Evolutionary conservation across 2,797 vertebrate genomes (phyloP), one percentile per base, ranked within the genome.

Genomic region (Lithobates pipiens): DNA sequence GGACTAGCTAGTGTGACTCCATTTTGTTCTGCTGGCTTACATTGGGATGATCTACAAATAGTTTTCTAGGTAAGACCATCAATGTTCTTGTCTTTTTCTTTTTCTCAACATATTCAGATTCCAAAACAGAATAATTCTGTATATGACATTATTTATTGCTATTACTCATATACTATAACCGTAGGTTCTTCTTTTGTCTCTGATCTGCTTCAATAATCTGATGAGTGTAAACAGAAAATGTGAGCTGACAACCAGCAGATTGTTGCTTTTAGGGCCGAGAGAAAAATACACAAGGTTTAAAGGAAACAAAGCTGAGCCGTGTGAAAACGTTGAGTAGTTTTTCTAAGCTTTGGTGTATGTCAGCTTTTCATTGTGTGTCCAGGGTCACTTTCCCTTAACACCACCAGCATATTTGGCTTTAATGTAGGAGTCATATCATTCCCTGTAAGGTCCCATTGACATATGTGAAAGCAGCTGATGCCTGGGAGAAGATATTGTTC

Each of bases 251-350:
- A 83, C 13, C 85, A 79, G 75, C 69, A 74, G 70, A 32, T 74
- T 86, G 68, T 86, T 82, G 68, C 76, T 81, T 79, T 86, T 83
- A 39, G 75, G 50, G 73, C 70, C 74, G 16, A 25, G 76, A 21
- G 76, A 46, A 82, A 83, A 70, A 63, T 78, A 78, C 39, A 82
- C 50, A 77, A 68, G 73, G 72, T 72, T 70, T 82, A 65, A 42
- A 65, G 67, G 67, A 72, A 65, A 82, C 85, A 86, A 86, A 78
- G 85, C 75, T 36, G 23, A 42, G 18, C 69, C 74, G 85, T 86
- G 85, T 83, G 85, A 86, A 83, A 83, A 86, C 83, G 69, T 74
- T 11, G 69, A 63, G 21, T 18, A 77, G 85, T 86, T 86, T 73
- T 78, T 61, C 77, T 83, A 86, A 79, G 85, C 75, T 78, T 83